Percentiles rank a stretch among this genome's conserved stretches.
These are phyloP conservation scores for Patiria pectinifera DNA, from an alignment of 53 echinoderm and acorn worm genomes.

Conservation along the genomic window DNA sequence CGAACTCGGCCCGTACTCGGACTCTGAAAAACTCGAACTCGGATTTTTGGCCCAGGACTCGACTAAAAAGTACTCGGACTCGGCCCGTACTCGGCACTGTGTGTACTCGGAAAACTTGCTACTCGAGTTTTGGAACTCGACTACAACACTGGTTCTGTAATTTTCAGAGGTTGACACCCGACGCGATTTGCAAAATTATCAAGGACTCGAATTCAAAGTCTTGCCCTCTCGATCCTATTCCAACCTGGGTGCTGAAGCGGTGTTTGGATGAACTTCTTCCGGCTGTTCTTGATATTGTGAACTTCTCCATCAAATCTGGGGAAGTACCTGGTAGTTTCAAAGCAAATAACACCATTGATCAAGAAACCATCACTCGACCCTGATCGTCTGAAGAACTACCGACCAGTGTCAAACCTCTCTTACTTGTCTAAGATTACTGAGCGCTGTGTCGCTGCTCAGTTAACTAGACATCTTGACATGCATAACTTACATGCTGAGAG, in stretches of 20 bases:
- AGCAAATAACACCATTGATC: conserved; percentile 51
- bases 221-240: background rate
- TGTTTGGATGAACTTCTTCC: conserved; percentile 47
- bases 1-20: too few relatives aligned
- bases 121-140: too few relatives aligned
- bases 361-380: conserved; percentile 53
- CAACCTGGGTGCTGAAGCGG: conserved; percentile 14
- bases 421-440: conserved; percentile 62
- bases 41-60: too few relatives aligned
- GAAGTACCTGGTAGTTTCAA: conserved; percentile 64
- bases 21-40: too few relatives aligned
- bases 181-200: conserved; percentile 54
- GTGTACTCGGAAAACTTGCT: too few relatives aligned
- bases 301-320: conserved; percentile 57
- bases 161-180: conserved; percentile 7
- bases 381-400: conserved; percentile 51
- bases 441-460: conserved; percentile 41
- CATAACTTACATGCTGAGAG: conserved; percentile 36
- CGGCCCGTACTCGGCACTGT: too few relatives aligned
- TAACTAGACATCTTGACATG: conserved; percentile 43
- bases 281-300: conserved; percentile 59
- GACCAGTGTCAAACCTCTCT: conserved; percentile 64
- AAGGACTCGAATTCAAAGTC: conserved; percentile 53
- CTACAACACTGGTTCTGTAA: background rate
- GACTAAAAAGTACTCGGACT: too few relatives aligned